Percentiles rank a stretch among this genome's conserved stretches.
phyloP scores from a whole-genome alignment of 1,140 invertebrate genomes.

The Mercenaria mercenaria region DNA sequence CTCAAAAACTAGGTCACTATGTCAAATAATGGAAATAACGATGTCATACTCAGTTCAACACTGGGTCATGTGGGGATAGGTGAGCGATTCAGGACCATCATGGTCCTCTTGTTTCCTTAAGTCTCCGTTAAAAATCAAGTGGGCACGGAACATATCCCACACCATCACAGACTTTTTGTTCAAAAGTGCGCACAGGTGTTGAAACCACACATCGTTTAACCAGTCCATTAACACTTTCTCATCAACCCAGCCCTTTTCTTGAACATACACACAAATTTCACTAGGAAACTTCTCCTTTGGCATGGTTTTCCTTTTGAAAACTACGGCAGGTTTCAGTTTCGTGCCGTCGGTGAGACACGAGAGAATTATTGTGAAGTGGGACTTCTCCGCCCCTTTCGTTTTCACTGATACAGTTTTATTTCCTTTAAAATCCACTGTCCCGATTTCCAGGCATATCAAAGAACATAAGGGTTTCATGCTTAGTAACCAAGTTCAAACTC shows the following conservation, averaged over 20 bases:
- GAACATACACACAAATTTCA: constrained; percentile 55
- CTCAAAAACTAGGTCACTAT: too few relatives aligned
- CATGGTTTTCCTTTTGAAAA: constrained; percentile 76
- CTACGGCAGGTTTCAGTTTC: constrained; percentile 77
- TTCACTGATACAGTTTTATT: constrained; percentile 63
- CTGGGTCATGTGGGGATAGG: too few relatives aligned
- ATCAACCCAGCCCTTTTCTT: constrained; percentile 75
- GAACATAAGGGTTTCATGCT: constrained; percentile 72
- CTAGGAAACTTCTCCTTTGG: constrained; percentile 57
- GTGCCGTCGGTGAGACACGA: constrained; percentile 68
- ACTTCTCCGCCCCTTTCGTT: constrained; percentile 46
- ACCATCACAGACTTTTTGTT: constrained; percentile 34
- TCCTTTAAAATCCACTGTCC: constrained; percentile 68
- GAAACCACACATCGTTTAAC: constrained; percentile 69
- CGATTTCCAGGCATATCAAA: constrained; percentile 65
- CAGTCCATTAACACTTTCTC: constrained; percentile 58
- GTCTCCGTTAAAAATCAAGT: background rate
- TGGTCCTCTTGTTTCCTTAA: too few relatives aligned
- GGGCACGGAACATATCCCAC: constrained; percentile 56
- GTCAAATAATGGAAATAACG: too few relatives aligned
- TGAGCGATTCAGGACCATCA: too few relatives aligned
- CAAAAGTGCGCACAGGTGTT: constrained; percentile 25
- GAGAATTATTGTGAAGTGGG: constrained; percentile 73
- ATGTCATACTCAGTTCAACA: too few relatives aligned
- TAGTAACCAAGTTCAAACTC: constrained; percentile 62